phyloP scores from a whole-genome alignment of 2,888 invertebrate genomes.

The Agriopis leucophaearia region DNA sequence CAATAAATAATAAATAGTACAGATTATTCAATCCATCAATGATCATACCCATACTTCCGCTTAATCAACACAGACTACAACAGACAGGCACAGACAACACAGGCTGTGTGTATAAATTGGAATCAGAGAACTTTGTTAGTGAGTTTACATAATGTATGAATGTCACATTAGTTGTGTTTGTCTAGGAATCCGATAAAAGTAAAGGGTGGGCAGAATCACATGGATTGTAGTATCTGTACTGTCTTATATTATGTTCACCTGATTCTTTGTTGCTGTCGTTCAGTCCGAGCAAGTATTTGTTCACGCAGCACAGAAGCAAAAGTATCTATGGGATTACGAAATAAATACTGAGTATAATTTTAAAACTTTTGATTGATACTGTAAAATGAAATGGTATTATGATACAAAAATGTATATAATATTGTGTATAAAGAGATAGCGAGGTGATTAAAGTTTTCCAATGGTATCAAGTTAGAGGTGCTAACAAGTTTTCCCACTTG shows the following conservation, averaged over 20 bases:
- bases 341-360: slow-evolving; percentile 27
- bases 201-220: neutral
- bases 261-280: slow-evolving; percentile 93
- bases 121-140: no score
- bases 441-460: no score
- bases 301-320: slow-evolving; percentile 93
- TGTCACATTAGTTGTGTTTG: neutral
- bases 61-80: no score
- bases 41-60: neutral
- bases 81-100: no score
- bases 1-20: neutral
- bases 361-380: neutral
- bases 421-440: no score
- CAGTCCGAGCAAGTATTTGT: slow-evolving; percentile 93
- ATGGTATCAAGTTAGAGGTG: no score
- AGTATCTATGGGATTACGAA: slow-evolving; percentile 86
- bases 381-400: neutral
- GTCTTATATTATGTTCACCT: slow-evolving; percentile 58
- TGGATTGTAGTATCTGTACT: neutral
- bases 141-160: neutral
- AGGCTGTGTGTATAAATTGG: no score
- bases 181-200: neutral
- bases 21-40: neutral
- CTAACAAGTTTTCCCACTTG: no score
- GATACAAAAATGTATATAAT: neutral